phyloP scores from a whole-genome alignment of 2,113 vertebrate genomes.

The Macrotis lagotis region DNA sequence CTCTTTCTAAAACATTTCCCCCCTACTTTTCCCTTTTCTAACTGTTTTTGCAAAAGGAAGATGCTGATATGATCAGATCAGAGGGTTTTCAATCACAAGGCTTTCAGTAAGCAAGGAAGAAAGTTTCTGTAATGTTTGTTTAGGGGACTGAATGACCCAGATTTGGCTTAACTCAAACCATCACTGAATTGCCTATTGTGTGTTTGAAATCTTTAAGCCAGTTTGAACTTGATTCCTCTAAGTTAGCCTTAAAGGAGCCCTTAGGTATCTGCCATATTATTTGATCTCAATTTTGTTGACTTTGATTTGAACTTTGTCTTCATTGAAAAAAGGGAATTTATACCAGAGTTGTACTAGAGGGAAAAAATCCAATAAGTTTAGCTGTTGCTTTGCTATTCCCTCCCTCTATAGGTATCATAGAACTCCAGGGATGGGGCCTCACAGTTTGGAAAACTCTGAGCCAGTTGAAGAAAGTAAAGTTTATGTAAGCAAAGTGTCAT shows the following conservation, averaged over 20 bases:
- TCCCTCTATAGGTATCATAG: not conserved
- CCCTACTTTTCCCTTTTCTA: not conserved
- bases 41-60: not conserved
- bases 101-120: not conserved
- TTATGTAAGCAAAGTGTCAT: not conserved
- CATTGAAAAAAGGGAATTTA: not conserved
- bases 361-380: not conserved
- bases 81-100: not conserved
- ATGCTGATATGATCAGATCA: not conserved
- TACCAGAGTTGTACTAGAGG: not conserved
- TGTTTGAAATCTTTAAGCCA: not conserved
- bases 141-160: constrained; percentile 48
- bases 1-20: not conserved
- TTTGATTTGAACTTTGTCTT: not conserved
- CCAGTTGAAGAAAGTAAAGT: not conserved
- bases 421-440: not conserved
- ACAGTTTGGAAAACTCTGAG: not conserved
- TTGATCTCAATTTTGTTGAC: not conserved
- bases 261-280: not conserved
- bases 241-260: not conserved
- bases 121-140: constrained; percentile 30
- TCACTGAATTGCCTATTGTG: not conserved
- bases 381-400: not conserved
- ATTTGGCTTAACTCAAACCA: constrained; percentile 28
- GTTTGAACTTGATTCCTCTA: constrained; percentile 10